Conservation (phyloP, 2,113 vertebrate genomes). For the Peromyscus polionotus region DNA sequence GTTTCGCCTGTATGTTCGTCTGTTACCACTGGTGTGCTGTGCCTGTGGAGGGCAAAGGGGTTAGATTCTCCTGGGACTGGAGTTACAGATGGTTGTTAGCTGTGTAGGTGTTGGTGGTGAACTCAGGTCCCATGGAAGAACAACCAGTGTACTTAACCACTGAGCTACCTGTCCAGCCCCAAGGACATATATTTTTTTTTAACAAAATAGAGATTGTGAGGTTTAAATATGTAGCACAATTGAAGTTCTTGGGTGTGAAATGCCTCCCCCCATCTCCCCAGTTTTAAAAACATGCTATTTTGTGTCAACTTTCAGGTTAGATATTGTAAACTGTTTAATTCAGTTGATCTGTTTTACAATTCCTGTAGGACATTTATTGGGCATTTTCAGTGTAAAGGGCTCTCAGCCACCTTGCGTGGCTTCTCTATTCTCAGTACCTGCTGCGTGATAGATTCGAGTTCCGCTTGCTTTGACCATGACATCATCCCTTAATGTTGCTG, state of each 20-base stretch:
- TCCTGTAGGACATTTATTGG: background rate
- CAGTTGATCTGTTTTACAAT: background rate
- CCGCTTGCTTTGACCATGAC: slow-evolving; percentile 38
- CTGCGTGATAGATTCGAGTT: background rate
- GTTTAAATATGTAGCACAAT: background rate
- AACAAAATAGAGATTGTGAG: background rate
- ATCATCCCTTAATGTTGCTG: background rate
- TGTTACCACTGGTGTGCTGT: background rate
- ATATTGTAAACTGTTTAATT: background rate
- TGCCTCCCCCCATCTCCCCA: background rate
- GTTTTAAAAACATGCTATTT: background rate
- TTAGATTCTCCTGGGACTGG: background rate
- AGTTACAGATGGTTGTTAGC: background rate
- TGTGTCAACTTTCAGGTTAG: slow-evolving; percentile 8
- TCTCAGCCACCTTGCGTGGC: background rate
- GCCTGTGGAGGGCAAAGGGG: background rate
- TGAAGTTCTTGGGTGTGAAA: background rate
- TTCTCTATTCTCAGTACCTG: background rate
- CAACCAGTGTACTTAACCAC: background rate
- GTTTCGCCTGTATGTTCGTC: background rate
- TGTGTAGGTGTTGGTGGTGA: too few species aligned
- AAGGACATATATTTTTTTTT: background rate
- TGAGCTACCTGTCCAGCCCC: background rate
- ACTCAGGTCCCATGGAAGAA: background rate
- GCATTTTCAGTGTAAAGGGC: background rate